These are phyloP conservation scores for Hymenochirus boettgeri DNA, from an alignment of 2,113 vertebrate species.

Conservation along the genomic window DNA sequence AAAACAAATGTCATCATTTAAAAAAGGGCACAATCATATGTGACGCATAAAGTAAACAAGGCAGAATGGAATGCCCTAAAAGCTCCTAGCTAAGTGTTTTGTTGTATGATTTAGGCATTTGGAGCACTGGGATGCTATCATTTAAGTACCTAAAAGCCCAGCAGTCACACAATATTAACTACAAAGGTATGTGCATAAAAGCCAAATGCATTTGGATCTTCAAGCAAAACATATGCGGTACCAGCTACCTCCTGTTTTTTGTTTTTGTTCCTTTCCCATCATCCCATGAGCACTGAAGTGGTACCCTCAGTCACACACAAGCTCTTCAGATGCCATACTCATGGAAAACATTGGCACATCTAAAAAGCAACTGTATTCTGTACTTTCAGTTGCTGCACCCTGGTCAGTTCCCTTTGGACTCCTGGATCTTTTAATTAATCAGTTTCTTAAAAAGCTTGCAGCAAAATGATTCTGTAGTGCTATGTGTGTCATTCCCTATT, in stretches of 20 bases:
- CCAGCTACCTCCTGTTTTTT: conserved; percentile 26
- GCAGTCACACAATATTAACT: conserved; percentile 7
- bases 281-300: conserved; percentile 45
- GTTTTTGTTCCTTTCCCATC: conserved; percentile 41
- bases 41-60: neutral
- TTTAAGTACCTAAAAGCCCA: conserved; percentile 27
- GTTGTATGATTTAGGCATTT: neutral
- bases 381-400: conserved; percentile 15
- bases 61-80: neutral
- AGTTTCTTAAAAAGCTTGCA: conserved; percentile 9
- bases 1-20: no score
- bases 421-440: neutral
- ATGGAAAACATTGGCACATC: neutral
- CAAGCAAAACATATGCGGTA: conserved; percentile 10
- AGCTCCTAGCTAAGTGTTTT: neutral
- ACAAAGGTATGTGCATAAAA: conserved; percentile 18
- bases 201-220: conserved; percentile 30
- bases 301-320: conserved; percentile 32
- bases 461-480: neutral
- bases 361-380: conserved; percentile 17
- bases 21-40: no score
- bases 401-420: neutral
- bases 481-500: conserved; percentile 25
- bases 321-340: conserved; percentile 16
- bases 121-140: neutral